Evolutionary conservation across 2,113 vertebrate genomes (phyloP).

Genomic region (Gobius niger): DNA sequence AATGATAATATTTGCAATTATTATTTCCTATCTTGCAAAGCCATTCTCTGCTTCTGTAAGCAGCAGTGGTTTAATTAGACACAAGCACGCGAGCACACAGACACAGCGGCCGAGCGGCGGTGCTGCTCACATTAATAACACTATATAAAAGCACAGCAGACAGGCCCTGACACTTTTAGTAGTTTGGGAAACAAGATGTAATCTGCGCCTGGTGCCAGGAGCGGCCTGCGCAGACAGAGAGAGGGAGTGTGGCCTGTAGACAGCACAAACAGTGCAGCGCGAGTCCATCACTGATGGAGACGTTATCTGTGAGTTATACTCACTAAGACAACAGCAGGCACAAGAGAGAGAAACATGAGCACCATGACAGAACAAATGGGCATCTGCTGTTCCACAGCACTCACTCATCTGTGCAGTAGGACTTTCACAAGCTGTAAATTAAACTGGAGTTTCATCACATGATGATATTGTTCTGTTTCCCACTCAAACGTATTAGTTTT

Average conservation of each 20-base stretch:
- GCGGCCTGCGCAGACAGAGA: slow-evolving; percentile 54
- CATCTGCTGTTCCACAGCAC: slow-evolving; percentile 47
- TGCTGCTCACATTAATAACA: slow-evolving; percentile 77
- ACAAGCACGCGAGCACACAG: slow-evolving; percentile 62
- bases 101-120: slow-evolving; percentile 59
- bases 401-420: slow-evolving; percentile 41
- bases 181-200: slow-evolving; percentile 80
- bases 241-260: slow-evolving; percentile 66
- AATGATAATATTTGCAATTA: slow-evolving; percentile 74
- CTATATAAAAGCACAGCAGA: slow-evolving; percentile 78
- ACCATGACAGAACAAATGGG: slow-evolving; percentile 50
- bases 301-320: slow-evolving; percentile 70
- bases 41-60: slow-evolving; percentile 74
- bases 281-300: slow-evolving; percentile 71
- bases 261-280: slow-evolving; percentile 64
- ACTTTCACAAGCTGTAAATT: slow-evolving; percentile 34
- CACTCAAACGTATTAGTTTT: background rate
- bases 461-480: slow-evolving; percentile 2
- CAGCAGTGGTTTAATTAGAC: slow-evolving; percentile 77
- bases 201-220: slow-evolving; percentile 77
- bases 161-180: slow-evolving; percentile 81
- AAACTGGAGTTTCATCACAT: slow-evolving; percentile 14
- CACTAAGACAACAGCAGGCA: slow-evolving; percentile 45
- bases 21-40: slow-evolving; percentile 72
- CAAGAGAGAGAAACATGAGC: slow-evolving; percentile 8